phyloP scores from a whole-genome alignment of 1,140 invertebrate genomes.

The Telenomus remus region DNA sequence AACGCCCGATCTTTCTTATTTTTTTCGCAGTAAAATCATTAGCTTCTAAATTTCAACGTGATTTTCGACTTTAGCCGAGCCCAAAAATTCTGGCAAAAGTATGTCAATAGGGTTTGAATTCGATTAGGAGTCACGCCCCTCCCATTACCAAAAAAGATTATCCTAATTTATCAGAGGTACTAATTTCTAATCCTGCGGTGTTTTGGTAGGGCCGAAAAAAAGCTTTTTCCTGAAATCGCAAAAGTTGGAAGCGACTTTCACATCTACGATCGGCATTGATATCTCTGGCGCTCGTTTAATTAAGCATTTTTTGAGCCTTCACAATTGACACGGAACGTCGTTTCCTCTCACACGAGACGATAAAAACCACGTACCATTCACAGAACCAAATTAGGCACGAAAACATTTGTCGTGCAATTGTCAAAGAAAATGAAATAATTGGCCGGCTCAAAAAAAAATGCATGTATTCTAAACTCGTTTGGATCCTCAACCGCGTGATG shows the following conservation, averaged over 20 bases:
- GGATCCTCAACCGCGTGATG: conserved; percentile 41
- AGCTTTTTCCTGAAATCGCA: conserved; percentile 44
- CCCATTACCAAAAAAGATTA: conserved; percentile 25
- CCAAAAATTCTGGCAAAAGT: background rate
- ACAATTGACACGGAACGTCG: conserved; percentile 13
- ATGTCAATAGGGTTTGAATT: conserved; percentile 10
- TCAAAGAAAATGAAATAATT: background rate
- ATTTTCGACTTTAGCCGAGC: no score
- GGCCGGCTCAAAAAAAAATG: conserved; percentile 6
- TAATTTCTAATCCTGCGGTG: conserved; percentile 29
- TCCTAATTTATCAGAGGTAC: conserved; percentile 15
- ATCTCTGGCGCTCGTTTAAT: conserved; percentile 29
- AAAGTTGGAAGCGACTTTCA: conserved; percentile 50
- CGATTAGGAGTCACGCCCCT: background rate
- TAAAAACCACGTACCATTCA: background rate
- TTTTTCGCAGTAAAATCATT: no score
- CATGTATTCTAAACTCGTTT: conserved; percentile 18
- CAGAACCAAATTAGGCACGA: conserved; percentile 14
- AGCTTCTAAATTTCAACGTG: no score
- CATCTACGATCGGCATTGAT: conserved; percentile 32
- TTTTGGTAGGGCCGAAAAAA: conserved; percentile 13
- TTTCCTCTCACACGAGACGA: conserved; percentile 2
- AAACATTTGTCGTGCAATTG: conserved; percentile 5
- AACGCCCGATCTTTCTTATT: no score
- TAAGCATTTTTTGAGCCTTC: conserved; percentile 29